phyloP scores from a whole-genome alignment of 1,140 invertebrate genomes.

The Bombus huntii region DNA sequence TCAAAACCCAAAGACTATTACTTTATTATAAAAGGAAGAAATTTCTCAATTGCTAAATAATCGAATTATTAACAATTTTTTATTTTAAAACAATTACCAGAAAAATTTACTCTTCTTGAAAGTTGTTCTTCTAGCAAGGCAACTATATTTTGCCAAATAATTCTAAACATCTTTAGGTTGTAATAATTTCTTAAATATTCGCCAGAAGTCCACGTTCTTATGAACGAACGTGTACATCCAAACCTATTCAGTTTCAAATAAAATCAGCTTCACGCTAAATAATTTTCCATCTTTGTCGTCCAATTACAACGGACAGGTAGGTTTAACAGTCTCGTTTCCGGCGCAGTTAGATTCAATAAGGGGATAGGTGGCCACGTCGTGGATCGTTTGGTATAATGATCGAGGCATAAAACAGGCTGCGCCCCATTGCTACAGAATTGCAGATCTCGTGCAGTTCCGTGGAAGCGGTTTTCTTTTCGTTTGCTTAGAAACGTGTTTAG shows the following conservation, averaged over 20 bases:
- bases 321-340: conserved; percentile 23
- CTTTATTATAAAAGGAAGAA: too few species aligned
- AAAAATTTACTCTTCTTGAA: too few species aligned
- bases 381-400: conserved; percentile 24
- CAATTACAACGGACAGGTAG: conserved; percentile 42
- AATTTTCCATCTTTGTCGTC: conserved; percentile 6
- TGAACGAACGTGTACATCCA: background rate
- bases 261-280: conserved; percentile 6
- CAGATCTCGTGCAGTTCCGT: conserved; percentile 7
- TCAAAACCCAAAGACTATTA: too few species aligned
- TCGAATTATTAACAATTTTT: too few species aligned
- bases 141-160: too few species aligned
- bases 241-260: background rate
- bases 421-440: background rate
- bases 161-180: too few species aligned
- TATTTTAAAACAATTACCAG: too few species aligned
- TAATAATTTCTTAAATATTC: too few species aligned
- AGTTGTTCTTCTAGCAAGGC: too few species aligned
- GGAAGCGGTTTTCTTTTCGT: conserved; percentile 2
- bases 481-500: conserved; percentile 27
- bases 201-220: too few species aligned
- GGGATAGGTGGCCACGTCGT: conserved; percentile 19
- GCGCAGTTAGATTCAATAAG: conserved; percentile 57
- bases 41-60: too few species aligned
- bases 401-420: background rate